Base-by-base conservation (phyloP, 2,113 vertebrate genomes). In the Cyanocitta stelleri region DNA sequence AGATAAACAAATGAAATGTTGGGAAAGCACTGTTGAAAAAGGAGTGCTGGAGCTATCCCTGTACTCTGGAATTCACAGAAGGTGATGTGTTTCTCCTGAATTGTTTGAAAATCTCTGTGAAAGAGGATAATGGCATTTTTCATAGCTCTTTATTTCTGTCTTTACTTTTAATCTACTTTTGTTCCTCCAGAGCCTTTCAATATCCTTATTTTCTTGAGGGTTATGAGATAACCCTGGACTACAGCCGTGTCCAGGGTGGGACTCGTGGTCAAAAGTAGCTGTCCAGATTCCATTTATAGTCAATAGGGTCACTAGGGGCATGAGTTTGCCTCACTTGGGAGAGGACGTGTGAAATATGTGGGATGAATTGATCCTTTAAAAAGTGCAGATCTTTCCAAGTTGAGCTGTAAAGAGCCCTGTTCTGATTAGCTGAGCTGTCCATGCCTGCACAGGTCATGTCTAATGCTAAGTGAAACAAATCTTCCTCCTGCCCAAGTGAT, bases 311-410 rank as follows among this genome's bases (percentile, higher is more conserved):
- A 19, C 39, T 22, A 56, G 37, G 58, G 37, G 9, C 41, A 26
- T 5, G 35, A 33, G 44, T 49, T 51, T 56, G 19, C 46, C n/a
- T 89, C 39, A 5, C 48, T 63, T 2, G 1, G 48, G 82, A 87
- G 21, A 35, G 49, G 30, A n/a, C 7, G 7, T 44, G 37, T 54
- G 5, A 49, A 87, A 22, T 22, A 51, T 19, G 14, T 22, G 43
- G 33, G 35, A 56, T 39, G 19, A 79, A 62, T 1, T 27, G 32
- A 49, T 56, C 9, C 41, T 68, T 71, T 68, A 5, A 46, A 8
- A 43, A 26, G 27, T 20, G n/a, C 20, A 44, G 41, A 0, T 76
- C 2, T 62, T 69, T 67, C 33, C n/a, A 27, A 3, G 6, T 0
- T 27, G 39, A 56, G 24, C 64, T 75, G 37, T 20, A 21, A 20